Percentiles rank a stretch among this genome's conserved stretches.
Evolutionary conservation across 2,888 invertebrate genomes (phyloP).

Genomic region (Ganaspis brasiliensis): DNA sequence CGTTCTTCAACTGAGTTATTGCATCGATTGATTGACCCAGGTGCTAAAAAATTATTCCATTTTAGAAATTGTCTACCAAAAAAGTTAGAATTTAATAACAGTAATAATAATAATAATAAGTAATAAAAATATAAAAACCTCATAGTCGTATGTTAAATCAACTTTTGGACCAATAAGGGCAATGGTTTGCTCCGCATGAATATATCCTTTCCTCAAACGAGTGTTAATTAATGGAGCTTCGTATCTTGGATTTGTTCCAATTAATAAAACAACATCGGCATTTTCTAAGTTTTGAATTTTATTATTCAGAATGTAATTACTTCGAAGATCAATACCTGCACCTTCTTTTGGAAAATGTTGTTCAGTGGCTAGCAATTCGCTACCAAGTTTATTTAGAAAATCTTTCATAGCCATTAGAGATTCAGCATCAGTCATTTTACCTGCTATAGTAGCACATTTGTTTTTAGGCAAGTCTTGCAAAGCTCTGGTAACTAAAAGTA

Average conservation of each 20-base stretch:
- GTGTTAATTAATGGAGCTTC: conserved; percentile 98
- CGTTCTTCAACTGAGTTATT: conserved; percentile 88
- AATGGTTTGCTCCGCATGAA: conserved; percentile 93
- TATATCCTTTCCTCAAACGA: conserved; percentile 95
- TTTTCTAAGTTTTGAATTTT: conserved; percentile 95
- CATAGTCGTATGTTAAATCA: conserved; percentile 95
- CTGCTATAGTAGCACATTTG: conserved; percentile 92
- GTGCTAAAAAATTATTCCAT: conserved; percentile 83
- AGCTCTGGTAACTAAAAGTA: conserved; percentile 83
- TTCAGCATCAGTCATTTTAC: conserved; percentile 96
- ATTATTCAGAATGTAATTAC: conserved; percentile 96
- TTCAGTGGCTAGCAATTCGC: conserved; percentile 94
- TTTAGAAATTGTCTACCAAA: too few species aligned
- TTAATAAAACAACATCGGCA: conserved; percentile 94
- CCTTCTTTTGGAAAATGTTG: conserved; percentile 92
- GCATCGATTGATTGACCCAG: conserved; percentile 90
- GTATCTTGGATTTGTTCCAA: conserved; percentile 98
- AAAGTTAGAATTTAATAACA: conserved; percentile 27
- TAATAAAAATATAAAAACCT: conserved; percentile 80
- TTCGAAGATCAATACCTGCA: conserved; percentile 91
- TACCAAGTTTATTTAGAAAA: conserved; percentile 92
- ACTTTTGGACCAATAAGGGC: conserved; percentile 95
- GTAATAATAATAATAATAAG: conserved; percentile 40
- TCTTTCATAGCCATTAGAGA: conserved; percentile 95
- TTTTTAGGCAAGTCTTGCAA: conserved; percentile 86